Percentiles rank a stretch among this genome's conserved stretches.
Conservation (phyloP, 2,888 invertebrate genomes). For the Lepeophtheirus nordmannii region DNA sequence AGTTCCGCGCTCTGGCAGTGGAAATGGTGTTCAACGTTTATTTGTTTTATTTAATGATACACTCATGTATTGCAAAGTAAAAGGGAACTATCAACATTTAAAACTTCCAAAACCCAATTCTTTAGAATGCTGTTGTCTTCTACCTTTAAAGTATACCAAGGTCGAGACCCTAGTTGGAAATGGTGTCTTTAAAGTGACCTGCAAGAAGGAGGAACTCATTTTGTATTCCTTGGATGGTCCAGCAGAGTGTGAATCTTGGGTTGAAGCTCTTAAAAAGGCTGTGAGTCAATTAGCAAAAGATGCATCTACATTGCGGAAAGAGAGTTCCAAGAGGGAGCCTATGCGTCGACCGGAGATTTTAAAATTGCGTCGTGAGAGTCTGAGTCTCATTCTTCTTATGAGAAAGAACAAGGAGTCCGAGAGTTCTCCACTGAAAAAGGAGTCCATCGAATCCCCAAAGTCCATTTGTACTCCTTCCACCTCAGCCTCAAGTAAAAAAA, state of each 20-base stretch:
- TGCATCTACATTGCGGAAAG: constrained; percentile 8
- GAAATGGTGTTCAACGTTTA: constrained; percentile 41
- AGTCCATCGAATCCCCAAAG: neutral
- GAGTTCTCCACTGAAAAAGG: neutral
- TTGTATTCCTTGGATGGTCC: constrained; percentile 13
- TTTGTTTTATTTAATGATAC: constrained; percentile 56
- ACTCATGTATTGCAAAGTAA: constrained; percentile 53
- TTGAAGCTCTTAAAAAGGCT: constrained; percentile 5
- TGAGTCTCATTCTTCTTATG: constrained; percentile 17
- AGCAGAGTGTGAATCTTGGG: constrained; percentile 9
- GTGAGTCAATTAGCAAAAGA: constrained; percentile 9
- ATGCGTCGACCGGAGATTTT: constrained; percentile 22
- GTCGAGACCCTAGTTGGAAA: constrained; percentile 44
- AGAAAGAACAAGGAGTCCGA: constrained; percentile 3
- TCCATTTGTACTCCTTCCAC: neutral
- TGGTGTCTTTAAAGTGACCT: constrained; percentile 46
- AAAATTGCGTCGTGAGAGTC: constrained; percentile 20
- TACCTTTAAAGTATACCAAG: constrained; percentile 53
- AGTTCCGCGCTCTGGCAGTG: constrained; percentile 26
- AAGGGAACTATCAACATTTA: constrained; percentile 35
- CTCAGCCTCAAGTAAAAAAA: neutral
- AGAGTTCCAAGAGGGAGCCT: constrained; percentile 16
- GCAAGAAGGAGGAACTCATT: constrained; percentile 36
- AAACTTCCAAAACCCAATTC: constrained; percentile 39
- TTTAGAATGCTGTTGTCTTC: constrained; percentile 48